Base-by-base conservation (phyloP, 92 coral and sea anemone genomes). In the Micromussa lordhowensis region DNA sequence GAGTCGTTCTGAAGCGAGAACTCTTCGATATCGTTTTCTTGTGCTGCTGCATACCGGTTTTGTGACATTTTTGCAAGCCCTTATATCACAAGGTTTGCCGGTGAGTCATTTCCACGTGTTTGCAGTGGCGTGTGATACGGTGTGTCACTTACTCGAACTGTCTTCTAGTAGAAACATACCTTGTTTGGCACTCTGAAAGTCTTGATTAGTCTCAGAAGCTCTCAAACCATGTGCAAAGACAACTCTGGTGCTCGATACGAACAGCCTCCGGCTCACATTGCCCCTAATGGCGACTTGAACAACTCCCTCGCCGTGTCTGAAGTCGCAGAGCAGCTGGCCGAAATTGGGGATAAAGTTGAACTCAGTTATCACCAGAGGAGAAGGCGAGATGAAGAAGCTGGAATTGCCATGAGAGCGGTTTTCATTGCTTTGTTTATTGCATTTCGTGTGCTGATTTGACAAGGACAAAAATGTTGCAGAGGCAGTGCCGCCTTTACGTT, bases 341-440 rank as follows among this genome's bases (percentile, higher is more conserved):
- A 95, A 74, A 93, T 95, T 31, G 98, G 98, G 8, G 98, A 95
- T 78, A 93, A 94, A 87, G 88, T 95, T 54, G 94, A 95, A 86
- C 88, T 90, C 38, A 88, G 92, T 35, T 94, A 95, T 83, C 96
- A 90, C 55, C 91, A 92, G 53, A 85, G 59, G 77, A 94, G 77
- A 78, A 87, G 91, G 49, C 77, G 92, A 32, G 86, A 80, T 74
- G 91, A 95, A 21, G 89, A 90, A 77, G 91, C 82, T 44, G 90
- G 88, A 49, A 63, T 95, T 53, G 94, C 84, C 7, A 74, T 95
- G 53, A 94, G 88, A 82, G 93, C 91, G 6, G 90, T 95, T 66
- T 93, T 94, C 88, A 90, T 95, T 68, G 96, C 98, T 30, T 80
- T 95, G 77, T 92, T 91, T 68, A 80, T 95, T 17, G 98, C 96